A percentile compares a stretch with the other conserved stretches of the same genome.
These are phyloP conservation scores for Eulemur coronatus DNA, from an alignment of 2,797 vertebrate species.

Conservation along the genomic window DNA sequence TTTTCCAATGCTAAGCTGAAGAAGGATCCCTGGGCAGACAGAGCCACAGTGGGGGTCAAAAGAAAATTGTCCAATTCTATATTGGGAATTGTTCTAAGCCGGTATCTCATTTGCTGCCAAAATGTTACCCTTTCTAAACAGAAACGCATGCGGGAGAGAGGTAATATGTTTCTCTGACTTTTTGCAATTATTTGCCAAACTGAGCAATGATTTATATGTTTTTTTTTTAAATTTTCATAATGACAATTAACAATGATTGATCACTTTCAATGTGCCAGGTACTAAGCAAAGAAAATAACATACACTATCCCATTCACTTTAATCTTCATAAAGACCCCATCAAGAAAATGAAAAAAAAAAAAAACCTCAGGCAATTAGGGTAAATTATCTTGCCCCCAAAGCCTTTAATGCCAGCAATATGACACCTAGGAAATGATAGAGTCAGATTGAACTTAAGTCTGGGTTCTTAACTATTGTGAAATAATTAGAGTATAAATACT, in stretches of 20 bases:
- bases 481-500: neutral
- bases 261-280: neutral
- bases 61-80: neutral
- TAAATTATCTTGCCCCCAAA: neutral
- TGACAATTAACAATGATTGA: neutral
- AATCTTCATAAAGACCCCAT: neutral
- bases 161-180: neutral
- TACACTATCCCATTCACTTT: neutral
- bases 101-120: slow-evolving; percentile 10
- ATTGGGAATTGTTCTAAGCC: neutral
- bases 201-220: neutral
- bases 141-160: neutral
- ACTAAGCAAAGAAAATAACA: neutral
- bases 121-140: slow-evolving; percentile 25
- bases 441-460: neutral
- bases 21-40: neutral
- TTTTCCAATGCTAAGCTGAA: neutral
- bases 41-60: neutral
- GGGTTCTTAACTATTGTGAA: neutral
- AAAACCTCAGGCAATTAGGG: neutral
- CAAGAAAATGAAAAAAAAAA: neutral
- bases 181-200: neutral
- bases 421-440: neutral
- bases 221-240: neutral
- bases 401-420: neutral